These are phyloP conservation scores for Carapus acus DNA, from an alignment of 2,797 vertebrate species.

Conservation along the genomic window DNA sequence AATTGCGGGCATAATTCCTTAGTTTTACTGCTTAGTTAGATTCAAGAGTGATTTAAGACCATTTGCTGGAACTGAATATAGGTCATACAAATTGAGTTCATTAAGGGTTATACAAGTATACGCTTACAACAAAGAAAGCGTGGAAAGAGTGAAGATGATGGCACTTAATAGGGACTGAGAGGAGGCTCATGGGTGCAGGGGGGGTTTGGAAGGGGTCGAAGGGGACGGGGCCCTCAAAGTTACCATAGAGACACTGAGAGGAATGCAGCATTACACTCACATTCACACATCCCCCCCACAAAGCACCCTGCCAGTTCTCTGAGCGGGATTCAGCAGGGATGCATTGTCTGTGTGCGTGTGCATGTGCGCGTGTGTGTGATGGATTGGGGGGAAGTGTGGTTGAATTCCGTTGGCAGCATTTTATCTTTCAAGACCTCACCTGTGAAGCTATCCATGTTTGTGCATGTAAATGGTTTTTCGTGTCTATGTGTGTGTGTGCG, in stretches of 20 bases:
- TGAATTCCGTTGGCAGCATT: background rate
- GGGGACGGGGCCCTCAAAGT: slow-evolving; percentile 21
- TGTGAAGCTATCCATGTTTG: background rate
- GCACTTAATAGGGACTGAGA: background rate
- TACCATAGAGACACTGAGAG: slow-evolving; percentile 56
- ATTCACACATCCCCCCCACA: slow-evolving; percentile 37
- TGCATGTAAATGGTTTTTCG: background rate
- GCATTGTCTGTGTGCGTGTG: slow-evolving; percentile 5
- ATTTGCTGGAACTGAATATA: no score
- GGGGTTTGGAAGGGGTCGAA: slow-evolving; percentile 26
- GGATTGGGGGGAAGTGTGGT: background rate
- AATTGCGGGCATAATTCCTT: no score
- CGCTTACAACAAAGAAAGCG: no score
- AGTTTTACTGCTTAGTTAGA: no score
- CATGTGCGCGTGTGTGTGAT: slow-evolving; percentile 10
- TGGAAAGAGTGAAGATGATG: no score
- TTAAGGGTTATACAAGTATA: no score
- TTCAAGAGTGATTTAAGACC: no score
- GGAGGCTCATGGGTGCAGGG: background rate
- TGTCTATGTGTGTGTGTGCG: slow-evolving; percentile 15
- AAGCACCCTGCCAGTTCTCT: slow-evolving; percentile 23
- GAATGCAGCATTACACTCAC: slow-evolving; percentile 60
- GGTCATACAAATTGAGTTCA: no score
- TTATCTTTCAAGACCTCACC: background rate
- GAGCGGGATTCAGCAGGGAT: slow-evolving; percentile 43